Conservation (phyloP, 1,140 invertebrate species). For the Drosophila pseudoobscura region DNA sequence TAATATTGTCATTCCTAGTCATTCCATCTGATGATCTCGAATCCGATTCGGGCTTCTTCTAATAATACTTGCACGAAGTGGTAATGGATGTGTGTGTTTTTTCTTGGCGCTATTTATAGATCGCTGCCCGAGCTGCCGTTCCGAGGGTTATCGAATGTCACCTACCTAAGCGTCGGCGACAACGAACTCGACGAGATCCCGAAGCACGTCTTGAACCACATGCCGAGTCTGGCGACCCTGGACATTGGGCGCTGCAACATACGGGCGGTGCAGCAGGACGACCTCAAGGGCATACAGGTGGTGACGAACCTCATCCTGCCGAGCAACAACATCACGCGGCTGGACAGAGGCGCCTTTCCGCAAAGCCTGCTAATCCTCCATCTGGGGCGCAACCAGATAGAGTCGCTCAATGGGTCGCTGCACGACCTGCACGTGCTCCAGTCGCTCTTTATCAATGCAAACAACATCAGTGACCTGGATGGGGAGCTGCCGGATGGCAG, state of each 20-base stretch:
- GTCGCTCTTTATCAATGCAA: conserved; percentile 91
- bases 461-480: conserved; percentile 89
- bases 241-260: conserved; percentile 90
- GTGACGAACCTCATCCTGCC: conserved; percentile 88
- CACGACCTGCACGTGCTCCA: conserved; percentile 88
- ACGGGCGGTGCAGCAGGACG: conserved; percentile 85
- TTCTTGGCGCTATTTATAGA: conserved; percentile 83
- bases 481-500: conserved; percentile 88
- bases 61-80: conserved; percentile 38
- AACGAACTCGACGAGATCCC: conserved; percentile 89
- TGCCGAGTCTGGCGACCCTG: conserved; percentile 88
- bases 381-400: conserved; percentile 89
- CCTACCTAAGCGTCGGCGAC: conserved; percentile 89
- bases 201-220: conserved; percentile 87
- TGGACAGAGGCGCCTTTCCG: conserved; percentile 87
- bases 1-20: too few species aligned
- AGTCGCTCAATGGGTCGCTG: conserved; percentile 89
- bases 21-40: conserved; percentile 1
- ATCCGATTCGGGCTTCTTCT: conserved; percentile 11
- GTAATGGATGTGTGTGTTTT: conserved; percentile 34
- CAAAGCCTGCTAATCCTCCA: conserved; percentile 87
- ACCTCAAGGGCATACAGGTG: conserved; percentile 88
- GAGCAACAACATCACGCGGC: conserved; percentile 88
- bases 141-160: conserved; percentile 87
- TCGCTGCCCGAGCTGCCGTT: conserved; percentile 88